phyloP scores from a whole-genome alignment of 1,140 invertebrate species.

The Drosophila kepulauana region DNA sequence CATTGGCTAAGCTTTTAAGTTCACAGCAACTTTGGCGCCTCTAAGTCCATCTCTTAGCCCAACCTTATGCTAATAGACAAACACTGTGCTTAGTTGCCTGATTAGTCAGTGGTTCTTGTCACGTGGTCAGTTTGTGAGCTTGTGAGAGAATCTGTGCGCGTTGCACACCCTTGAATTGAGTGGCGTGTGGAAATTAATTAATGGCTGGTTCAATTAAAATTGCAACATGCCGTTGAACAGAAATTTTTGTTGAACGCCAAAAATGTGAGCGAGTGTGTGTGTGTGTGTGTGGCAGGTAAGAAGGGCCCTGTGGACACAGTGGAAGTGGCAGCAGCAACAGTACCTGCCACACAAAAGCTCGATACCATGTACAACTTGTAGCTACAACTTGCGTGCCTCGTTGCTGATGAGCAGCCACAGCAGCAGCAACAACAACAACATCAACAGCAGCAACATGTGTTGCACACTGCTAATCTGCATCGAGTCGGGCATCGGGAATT shows the following conservation, averaged over 20 bases:
- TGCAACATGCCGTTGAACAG: conserved; percentile 79
- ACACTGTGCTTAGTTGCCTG: not conserved
- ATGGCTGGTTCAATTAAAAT: conserved; percentile 81
- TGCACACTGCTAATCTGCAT: conserved; percentile 71
- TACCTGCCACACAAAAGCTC: conserved; percentile 9
- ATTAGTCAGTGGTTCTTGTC: conserved; percentile 29
- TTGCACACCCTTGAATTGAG: conserved; percentile 25
- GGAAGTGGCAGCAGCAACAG: conserved; percentile 2
- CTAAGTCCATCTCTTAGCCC: too few species aligned
- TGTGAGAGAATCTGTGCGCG: not conserved
- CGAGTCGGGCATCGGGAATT: conserved; percentile 7
- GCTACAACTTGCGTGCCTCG: conserved; percentile 75
- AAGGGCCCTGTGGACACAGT: not conserved
- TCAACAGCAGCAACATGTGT: conserved; percentile 64
- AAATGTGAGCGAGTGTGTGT: conserved; percentile 7
- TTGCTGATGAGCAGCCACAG: conserved; percentile 69
- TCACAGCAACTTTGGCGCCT: not conserved
- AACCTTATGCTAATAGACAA: not conserved
- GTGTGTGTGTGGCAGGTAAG: not conserved
- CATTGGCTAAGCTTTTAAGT: not conserved
- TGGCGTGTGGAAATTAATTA: conserved; percentile 72
- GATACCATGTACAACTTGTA: conserved; percentile 72
- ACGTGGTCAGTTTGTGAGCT: conserved; percentile 17
- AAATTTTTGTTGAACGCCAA: conserved; percentile 44
- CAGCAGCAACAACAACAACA: conserved; percentile 22